Conservation (phyloP, 2,797 vertebrate species). For the Sebastes variabilis region DNA sequence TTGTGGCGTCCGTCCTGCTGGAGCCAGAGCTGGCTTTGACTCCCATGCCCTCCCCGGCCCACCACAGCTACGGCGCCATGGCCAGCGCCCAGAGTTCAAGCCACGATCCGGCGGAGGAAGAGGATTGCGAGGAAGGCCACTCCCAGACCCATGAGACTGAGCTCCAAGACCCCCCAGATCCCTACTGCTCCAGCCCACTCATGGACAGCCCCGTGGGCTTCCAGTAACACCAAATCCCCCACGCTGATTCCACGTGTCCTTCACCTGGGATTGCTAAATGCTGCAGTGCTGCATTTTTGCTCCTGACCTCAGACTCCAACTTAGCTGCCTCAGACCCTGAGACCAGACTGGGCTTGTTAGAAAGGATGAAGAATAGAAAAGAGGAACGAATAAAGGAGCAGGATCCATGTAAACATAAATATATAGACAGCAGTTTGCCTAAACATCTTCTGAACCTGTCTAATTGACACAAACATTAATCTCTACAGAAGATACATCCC, state of each 20-base stretch:
- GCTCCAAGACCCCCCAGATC: conserved; percentile 80
- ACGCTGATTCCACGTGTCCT: conserved; percentile 55
- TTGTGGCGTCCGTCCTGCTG: conserved; percentile 93
- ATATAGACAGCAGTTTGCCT: conserved; percentile 29
- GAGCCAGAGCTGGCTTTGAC: conserved; percentile 94
- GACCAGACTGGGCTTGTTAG: conserved; percentile 41
- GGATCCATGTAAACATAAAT: conserved; percentile 29
- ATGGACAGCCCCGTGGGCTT: conserved; percentile 86
- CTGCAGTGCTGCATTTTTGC: conserved; percentile 68
- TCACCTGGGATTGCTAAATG: conserved; percentile 66
- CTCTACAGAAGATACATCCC: conserved; percentile 18
- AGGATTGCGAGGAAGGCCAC: conserved; percentile 81
- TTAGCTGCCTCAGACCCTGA: conserved; percentile 66
- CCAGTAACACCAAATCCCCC: conserved; percentile 78
- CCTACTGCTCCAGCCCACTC: conserved; percentile 82
- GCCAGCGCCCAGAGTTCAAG: conserved; percentile 86
- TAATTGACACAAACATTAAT: conserved; percentile 6
- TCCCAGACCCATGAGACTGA: conserved; percentile 73
- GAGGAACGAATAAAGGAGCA: conserved; percentile 28
- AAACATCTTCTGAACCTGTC: conserved; percentile 34
- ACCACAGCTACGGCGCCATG: conserved; percentile 94
- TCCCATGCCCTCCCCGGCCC: conserved; percentile 92
- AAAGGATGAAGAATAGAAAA: conserved; percentile 27
- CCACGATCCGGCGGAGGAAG: conserved; percentile 67
- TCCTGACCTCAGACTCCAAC: conserved; percentile 67